Evolutionary conservation across 2,888 invertebrate genomes (phyloP), one percentile per base, ranked within the genome.

Genomic region (Cylloceria caligata): DNA sequence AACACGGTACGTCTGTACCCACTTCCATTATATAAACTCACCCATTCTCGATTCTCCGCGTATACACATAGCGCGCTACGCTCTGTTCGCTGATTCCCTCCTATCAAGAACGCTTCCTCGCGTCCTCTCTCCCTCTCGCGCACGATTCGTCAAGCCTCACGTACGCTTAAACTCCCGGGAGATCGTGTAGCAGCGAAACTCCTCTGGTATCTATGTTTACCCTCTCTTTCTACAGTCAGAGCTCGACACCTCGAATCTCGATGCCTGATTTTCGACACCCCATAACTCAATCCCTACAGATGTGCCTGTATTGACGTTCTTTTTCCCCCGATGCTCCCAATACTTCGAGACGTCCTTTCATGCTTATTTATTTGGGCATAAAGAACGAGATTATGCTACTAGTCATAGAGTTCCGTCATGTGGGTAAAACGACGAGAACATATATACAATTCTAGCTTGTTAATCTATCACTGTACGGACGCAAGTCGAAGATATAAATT

Each of bases 141-240:
- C 62, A 13, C 60, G 47, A 60, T 73, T 69, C 36, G 27, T 30
- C 69, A 64, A 57, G 69, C 57, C 69, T 34, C 74, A 72, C 71
- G 57, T 75, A 27, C 78, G 71, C 69, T 64, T 47, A 77, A 81
- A 80, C 74, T 76, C 60, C 77, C 49, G 67, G 67, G 73, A 34
- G 77, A 79, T 67, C 27, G 79, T 55, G 67, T 39, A 13, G 62
- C n/a, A 21, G 24, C 24, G 64, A 42, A 64, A 60, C 36, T 64
- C 64, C 21, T 21, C 42, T 13, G 49, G 36, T 47, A 64, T 39
- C 64, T 64, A 39, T 62, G 0, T 7, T 62, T 62, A 36, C 34
- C 36, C 36, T 47, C 13, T 52, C 16, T 69, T 21, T 60, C 60
- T 16, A 27, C 11, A 30, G 27, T 13, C 21, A 6, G 5, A 19